Base-by-base conservation (phyloP, 2,888 invertebrate genomes). In the Acronicta leporina region DNA sequence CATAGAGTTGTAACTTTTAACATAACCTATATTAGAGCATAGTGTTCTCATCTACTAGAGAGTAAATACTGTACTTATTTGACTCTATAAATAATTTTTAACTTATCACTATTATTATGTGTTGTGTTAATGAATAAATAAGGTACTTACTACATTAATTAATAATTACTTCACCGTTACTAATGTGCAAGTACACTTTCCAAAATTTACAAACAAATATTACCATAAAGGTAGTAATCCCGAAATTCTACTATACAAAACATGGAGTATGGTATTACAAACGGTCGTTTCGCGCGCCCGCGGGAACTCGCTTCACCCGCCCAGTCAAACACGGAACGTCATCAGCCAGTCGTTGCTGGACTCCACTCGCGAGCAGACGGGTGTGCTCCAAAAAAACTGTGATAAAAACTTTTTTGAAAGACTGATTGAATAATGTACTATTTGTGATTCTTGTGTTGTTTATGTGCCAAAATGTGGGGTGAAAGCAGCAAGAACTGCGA, bases 401-500 rank as follows among this genome's bases (percentile, higher is more conserved):
- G 85, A 83, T 86, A 85, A 81, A 73, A 71, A 58, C 40, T 46
- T 49, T 43, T 49, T 35, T 42, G 7, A 38, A 77, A 77, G 73
- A 73, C 77, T 77, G 75, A 77, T 61, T 30, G 72, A 53, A 74
- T 72, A 75, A 85, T 79, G 80, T 89, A 89, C 89, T 84, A 86
- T 87, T 85, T 84, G 86, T 88, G 83, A 84, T 68, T 71, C 74
- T n/a, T 70, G 81, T 84, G 81, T 65, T 70, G 44, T 53, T 54
- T 46, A 20, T 74, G 73, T 75, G 71, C 62, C 71, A 91, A 86
- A 84, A 94, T 94, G 94, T 94, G 90, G 91, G 92, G 90, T 16
- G 92, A 87, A 64, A 90, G 83, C 82, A 92, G 92, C 70, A 84
- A 89, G 62, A 84, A 87, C 47, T 94, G 94, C 79, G 94, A 94